phyloP scores from a whole-genome alignment of 2,888 invertebrate species.

The Himalopsyche japonica region DNA sequence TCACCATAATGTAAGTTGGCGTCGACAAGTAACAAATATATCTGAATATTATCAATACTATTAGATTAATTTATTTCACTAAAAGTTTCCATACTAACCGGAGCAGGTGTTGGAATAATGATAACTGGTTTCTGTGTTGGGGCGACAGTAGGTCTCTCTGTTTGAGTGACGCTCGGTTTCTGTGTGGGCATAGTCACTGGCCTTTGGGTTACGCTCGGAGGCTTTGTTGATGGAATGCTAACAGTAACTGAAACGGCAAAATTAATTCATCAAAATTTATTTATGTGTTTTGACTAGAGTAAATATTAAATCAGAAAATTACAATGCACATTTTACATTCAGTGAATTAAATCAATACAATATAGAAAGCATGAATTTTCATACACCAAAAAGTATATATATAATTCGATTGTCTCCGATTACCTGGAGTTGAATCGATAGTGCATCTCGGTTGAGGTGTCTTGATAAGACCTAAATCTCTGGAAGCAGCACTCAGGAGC shows the following conservation, averaged over 20 bases:
- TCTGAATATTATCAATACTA: too few relatives aligned
- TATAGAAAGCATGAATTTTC: too few relatives aligned
- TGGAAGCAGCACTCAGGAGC: constrained; percentile 61
- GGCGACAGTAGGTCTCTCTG: neutral
- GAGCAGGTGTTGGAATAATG: neutral
- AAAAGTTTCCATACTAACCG: neutral
- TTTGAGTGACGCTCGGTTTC: neutral
- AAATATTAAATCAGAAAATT: too few relatives aligned
- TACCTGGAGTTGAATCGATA: constrained; percentile 47
- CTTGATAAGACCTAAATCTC: constrained; percentile 29
- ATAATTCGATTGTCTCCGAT: constrained; percentile 46
- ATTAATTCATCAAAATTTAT: too few relatives aligned
- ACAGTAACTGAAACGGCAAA: neutral
- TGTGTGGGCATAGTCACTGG: neutral
- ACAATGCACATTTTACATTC: too few relatives aligned
- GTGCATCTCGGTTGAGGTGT: constrained; percentile 58
- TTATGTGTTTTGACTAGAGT: too few relatives aligned
- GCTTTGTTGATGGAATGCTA: neutral
- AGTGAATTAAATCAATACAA: too few relatives aligned
- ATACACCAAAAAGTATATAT: constrained; percentile 37
- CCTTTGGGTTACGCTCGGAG: neutral
- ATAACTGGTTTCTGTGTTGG: neutral
- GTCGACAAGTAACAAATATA: too few relatives aligned
- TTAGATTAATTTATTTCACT: neutral
- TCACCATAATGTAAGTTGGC: too few relatives aligned